Base-by-base conservation (phyloP, 2,113 vertebrate genomes). In the Alethe castanea region DNA sequence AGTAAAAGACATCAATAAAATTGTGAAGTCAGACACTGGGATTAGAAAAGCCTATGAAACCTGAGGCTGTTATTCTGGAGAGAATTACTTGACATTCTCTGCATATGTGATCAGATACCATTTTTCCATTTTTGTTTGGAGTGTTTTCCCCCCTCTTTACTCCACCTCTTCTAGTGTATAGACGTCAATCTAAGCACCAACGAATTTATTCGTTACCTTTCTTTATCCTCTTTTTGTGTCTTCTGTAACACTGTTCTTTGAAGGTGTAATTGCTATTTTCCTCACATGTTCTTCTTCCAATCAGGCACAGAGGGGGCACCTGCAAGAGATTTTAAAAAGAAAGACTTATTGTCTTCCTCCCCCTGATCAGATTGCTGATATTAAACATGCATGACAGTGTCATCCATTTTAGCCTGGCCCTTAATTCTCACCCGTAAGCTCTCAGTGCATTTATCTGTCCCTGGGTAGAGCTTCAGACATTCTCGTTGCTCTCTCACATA, bases 361-460 rank as follows among this genome's bases (percentile, higher is more conserved):
- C 44, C 14, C 45, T 67, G 25, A 31, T 36, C 9, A 25, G 25
- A 25, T 25, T 13, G 13, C 36, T 0, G 0, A 35, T 23, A 10
- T 17, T 33, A 12, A 67, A 60, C 42, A 35, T 10, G 8, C 24
- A 20, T 6, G 18, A 23, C 16, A 50, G 6, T 35, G 25, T 25
- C 26, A 42, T 24, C 31, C 5, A 6, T 44, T 14, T 77, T 33
- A 59, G 17, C 33, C 11, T 67, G 36, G 18, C 22, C 20, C 17
- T 59, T 26, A 67, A 26, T 76, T 57, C 44, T 66, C 44, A 50
- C 8, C 17, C 1, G 2, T 50, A 35, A 66, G 3, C 12, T 42
- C 17, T 57, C 35, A 50, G 31, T 8, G 50, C 0, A 0, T 59
- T 59, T 67, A 8, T 26, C 25, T 35, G 13, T 59, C 17, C 20